Conservation (phyloP, 1,140 invertebrate genomes). For the Frieseomelitta varia region DNA sequence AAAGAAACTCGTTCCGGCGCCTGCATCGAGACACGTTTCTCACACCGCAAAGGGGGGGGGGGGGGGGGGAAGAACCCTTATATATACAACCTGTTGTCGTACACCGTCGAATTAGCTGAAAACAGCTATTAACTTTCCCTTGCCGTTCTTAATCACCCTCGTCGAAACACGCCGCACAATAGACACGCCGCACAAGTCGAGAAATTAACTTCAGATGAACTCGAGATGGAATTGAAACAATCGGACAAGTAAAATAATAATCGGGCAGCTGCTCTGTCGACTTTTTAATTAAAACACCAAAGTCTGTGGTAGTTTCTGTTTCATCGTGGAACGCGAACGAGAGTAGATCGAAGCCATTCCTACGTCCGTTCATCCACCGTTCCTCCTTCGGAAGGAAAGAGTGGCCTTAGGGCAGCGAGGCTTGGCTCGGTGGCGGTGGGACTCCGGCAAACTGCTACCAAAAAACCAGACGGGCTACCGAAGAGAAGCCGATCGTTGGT, state of each 20-base stretch:
- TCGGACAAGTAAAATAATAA: not conserved
- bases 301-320: not conserved
- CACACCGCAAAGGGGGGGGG: not conserved
- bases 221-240: too few species aligned
- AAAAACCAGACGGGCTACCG: conserved; percentile 79
- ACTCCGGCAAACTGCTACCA: conserved; percentile 75
- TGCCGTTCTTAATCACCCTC: conserved; percentile 9
- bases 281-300: fast-evolving
- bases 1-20: not conserved
- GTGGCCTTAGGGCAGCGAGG: conserved; percentile 67
- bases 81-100: conserved; percentile 14
- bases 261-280: not conserved
- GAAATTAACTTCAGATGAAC: not conserved
- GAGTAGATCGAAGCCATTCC: conserved; percentile 47
- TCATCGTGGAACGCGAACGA: not conserved
- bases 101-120: conserved; percentile 10
- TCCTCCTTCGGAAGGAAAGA: conserved; percentile 68
- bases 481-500: conserved; percentile 68
- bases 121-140: conserved; percentile 12
- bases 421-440: conserved; percentile 62
- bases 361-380: conserved; percentile 59
- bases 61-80: not conserved
- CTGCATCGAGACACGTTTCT: conserved; percentile 1
- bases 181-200: not conserved
- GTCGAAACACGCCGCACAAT: not conserved